Conservation (phyloP, 35 echinoderm and acorn worm species). For the Amphiura filiformis region DNA sequence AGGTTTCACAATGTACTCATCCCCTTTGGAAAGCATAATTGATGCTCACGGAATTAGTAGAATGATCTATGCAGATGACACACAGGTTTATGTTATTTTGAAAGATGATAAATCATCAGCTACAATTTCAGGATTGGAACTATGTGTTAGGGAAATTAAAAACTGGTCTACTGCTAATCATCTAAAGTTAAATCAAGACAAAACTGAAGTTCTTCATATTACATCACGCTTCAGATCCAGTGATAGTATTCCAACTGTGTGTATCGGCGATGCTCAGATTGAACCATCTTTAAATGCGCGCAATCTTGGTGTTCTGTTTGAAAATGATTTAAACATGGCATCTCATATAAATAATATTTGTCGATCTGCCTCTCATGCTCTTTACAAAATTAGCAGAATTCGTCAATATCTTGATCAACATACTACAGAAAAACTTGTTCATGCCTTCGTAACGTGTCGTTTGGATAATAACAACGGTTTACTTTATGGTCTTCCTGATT, state of each 20-base stretch:
- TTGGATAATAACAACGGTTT: background rate
- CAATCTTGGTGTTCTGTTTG: conserved; percentile 1
- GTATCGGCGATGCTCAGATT: background rate
- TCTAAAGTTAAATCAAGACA: conserved; percentile 9
- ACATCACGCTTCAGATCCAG: background rate
- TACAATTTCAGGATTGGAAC: conserved; percentile 9
- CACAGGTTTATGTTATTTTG: conserved; percentile 22
- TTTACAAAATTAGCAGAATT: conserved; percentile 8
- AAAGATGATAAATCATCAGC: background rate
- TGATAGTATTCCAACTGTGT: background rate
- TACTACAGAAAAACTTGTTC: too few relatives aligned
- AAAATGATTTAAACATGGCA: background rate
- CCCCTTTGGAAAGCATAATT: background rate
- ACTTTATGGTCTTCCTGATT: background rate
- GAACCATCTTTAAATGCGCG: conserved; percentile 23
- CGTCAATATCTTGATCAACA: too few relatives aligned
- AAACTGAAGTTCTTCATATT: conserved; percentile 12
- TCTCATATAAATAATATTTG: background rate
- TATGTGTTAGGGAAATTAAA: background rate
- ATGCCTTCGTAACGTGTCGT: too few relatives aligned
- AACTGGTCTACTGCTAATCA: background rate
- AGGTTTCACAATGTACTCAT: background rate
- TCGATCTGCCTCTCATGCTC: background rate
- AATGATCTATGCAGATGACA: conserved; percentile 39
- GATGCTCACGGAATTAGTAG: background rate